A percentile compares a stretch with the other conserved stretches of the same genome.
These are phyloP conservation scores for Beroe forskalii DNA, from an alignment of 37 sponge, comb jelly and placozoan genomes.

Conservation along the genomic window DNA sequence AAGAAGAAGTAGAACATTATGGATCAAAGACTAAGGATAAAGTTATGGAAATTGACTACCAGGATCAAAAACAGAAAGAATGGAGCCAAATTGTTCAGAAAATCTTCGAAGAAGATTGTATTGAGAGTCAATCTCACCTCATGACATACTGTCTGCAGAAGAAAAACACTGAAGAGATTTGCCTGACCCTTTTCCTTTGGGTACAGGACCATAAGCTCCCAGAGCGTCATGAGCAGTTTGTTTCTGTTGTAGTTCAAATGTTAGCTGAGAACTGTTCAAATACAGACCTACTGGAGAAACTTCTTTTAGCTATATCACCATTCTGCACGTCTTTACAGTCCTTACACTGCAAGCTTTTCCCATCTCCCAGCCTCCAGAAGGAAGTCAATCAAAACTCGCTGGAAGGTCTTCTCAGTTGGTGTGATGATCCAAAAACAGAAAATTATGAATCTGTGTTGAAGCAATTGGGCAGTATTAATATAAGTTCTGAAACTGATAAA, in stretches of 20 bases:
- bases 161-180: conserved; percentile 36
- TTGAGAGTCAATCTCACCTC: conserved; percentile 10
- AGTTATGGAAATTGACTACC: neutral
- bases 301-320: neutral
- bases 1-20: neutral
- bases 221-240: neutral
- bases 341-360: neutral
- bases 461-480: neutral
- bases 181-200: conserved; percentile 36
- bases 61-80: conserved; percentile 12
- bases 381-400: neutral
- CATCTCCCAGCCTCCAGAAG: neutral
- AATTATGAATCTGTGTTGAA: neutral
- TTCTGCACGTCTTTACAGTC: neutral
- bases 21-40: neutral
- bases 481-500: neutral
- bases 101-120: conserved; percentile 38
- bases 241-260: conserved; percentile 13
- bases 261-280: conserved; percentile 36
- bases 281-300: conserved; percentile 28
- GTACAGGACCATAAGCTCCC: conserved; percentile 25
- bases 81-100: neutral
- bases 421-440: neutral
- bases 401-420: neutral
- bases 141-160: conserved; percentile 62